Evolutionary conservation across 2,797 vertebrate species (phyloP), one percentile per base, ranked within the genome.

Genomic region (Odontamblyopus lacepedii): DNA sequence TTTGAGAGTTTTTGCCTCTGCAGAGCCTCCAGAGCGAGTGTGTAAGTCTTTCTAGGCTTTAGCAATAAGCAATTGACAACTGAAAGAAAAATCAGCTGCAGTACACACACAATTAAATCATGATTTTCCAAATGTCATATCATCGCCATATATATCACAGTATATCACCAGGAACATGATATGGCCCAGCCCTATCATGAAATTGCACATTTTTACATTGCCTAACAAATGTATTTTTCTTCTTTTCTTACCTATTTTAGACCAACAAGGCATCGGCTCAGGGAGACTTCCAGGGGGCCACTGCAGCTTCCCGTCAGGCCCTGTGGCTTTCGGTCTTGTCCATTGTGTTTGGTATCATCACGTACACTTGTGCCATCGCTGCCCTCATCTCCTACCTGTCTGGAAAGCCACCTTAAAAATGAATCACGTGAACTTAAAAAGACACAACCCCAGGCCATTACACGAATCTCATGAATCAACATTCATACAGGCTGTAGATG

Each of bases 221-320:
- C 13, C 11, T 44, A 44, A 44, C 44, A 55, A 55, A 55, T 55
- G 18, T 55, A 19, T n/a, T 60, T 60, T 60, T 30, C 27, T 60
- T 29, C 27, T 88, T 74, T 81, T 76, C 65, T 76, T 57, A 70
- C 85, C 74, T 67, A 29, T 78, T 73, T 70, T 93, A 96, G 96
- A 96, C 95, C 74, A 96, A 95, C 93, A 96, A 95, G 90, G 95
- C 96, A 0, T 95, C 95, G 5, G 95, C 95, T 73, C 88, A 95
- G 85, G 96, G 96, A 35, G 95, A 96, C 77, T 91, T 95, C 79
- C 94, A 94, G 67, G 93, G 93, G 26, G 95, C 96, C 26, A 95
- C 87, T 57, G 88, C 93, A 0, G 94, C 96, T 0, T 96, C 96
- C 23, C 93, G 94, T 65, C 94, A 94, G 72, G 94, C 96, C 48